These are phyloP conservation scores for Rotaria magnacalcarata DNA, from an alignment of 2,888 invertebrate species.

Conservation along the genomic window DNA sequence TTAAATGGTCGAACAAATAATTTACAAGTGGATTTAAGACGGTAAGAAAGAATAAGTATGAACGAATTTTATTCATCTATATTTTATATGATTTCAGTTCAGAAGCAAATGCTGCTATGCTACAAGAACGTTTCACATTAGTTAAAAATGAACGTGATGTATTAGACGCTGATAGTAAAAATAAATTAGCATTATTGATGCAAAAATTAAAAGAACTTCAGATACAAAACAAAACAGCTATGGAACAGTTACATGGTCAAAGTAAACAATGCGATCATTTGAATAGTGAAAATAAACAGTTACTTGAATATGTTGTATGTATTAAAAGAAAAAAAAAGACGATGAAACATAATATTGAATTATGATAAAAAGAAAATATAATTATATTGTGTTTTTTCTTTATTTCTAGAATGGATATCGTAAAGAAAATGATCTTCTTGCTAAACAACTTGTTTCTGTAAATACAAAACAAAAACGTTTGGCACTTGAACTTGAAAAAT, in stretches of 20 bases:
- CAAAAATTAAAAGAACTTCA: constrained; percentile 44
- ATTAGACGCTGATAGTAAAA: constrained; percentile 40
- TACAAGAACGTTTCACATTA: constrained; percentile 45
- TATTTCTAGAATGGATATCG: constrained; percentile 42
- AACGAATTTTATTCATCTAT: background rate
- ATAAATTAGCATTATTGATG: constrained; percentile 41
- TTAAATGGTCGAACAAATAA: constrained; percentile 43
- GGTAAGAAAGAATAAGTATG: background rate
- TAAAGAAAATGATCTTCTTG: constrained; percentile 43
- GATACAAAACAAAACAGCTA: constrained; percentile 38
- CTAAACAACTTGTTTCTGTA: constrained; percentile 45
- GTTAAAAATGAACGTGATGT: constrained; percentile 44
- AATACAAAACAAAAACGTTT: constrained; percentile 46
- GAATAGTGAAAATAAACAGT: constrained; percentile 46
- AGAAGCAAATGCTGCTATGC: constrained; percentile 46
- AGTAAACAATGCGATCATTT: constrained; percentile 45
- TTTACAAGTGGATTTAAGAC: constrained; percentile 41
- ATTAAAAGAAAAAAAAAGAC: background rate
- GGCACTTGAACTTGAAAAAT: constrained; percentile 45
- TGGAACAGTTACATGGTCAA: constrained; percentile 44
- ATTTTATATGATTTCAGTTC: background rate
- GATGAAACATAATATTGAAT: background rate
- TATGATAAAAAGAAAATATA: no score
- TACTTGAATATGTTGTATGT: constrained; percentile 42
- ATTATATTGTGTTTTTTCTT: background rate